These are phyloP conservation scores for Silurus glanis DNA, from an alignment of 2,113 vertebrate genomes.

Conservation along the genomic window DNA sequence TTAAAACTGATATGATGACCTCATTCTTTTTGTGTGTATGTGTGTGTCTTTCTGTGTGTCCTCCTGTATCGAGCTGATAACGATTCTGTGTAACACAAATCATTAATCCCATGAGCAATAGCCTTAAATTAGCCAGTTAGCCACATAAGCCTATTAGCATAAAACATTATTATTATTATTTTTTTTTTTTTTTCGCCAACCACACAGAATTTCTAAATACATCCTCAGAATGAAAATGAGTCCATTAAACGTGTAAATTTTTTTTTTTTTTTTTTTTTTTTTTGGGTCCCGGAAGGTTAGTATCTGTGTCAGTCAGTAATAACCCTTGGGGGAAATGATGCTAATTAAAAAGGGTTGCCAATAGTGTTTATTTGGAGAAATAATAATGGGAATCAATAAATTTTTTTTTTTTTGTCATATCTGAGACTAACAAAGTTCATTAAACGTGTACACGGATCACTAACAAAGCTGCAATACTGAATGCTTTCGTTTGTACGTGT, in stretches of 20 bases:
- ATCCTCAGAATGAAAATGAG: neutral
- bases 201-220: constrained; percentile 1
- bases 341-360: constrained; percentile 6
- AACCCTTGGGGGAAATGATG: neutral
- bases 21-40: neutral
- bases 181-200: neutral
- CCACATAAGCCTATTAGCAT: constrained; percentile 28
- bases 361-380: neutral
- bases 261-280: neutral
- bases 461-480: neutral
- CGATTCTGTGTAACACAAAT: constrained; percentile 12
- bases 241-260: neutral
- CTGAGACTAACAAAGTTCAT: neutral
- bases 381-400: neutral
- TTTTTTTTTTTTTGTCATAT: neutral
- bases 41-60: neutral
- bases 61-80: neutral
- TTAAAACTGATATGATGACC: constrained; percentile 33
- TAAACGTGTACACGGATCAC: neutral
- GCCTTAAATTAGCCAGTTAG: constrained; percentile 18
- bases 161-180: neutral
- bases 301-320: constrained; percentile 22
- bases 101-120: constrained; percentile 25
- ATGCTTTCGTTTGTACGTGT: neutral
- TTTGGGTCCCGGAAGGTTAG: neutral